These are phyloP conservation scores for Drosophila watanabei DNA, from an alignment of 1,140 invertebrate species.

Conservation along the genomic window DNA sequence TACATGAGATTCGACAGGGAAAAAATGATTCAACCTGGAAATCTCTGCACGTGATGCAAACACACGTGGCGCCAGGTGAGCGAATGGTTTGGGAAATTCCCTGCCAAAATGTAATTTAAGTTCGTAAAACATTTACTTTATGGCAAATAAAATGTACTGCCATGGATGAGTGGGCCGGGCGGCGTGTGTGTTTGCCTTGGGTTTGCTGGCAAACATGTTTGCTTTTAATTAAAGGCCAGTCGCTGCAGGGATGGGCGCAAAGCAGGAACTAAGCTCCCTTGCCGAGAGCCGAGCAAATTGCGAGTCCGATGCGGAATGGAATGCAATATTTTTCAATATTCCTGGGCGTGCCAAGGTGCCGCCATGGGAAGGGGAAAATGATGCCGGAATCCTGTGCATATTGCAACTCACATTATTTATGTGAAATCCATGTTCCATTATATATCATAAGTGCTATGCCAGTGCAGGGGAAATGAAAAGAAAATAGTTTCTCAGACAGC, in stretches of 20 bases:
- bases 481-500: conserved; percentile 71
- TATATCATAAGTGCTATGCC: conserved; percentile 56
- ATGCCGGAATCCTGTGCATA: conserved; percentile 12
- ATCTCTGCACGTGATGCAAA: conserved; percentile 37
- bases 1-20: conserved; percentile 32
- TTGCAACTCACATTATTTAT: conserved; percentile 42
- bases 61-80: conserved; percentile 19
- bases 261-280: conserved; percentile 25
- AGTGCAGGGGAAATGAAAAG: conserved; percentile 65
- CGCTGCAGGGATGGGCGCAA: neutral
- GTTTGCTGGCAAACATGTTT: conserved; percentile 73
- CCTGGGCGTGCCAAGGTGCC: neutral
- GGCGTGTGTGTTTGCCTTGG: conserved; percentile 42
- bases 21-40: conserved; percentile 36
- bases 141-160: conserved; percentile 52
- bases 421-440: conserved; percentile 48
- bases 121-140: conserved; percentile 53
- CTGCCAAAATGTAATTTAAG: conserved; percentile 49
- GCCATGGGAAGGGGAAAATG: neutral
- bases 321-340: conserved; percentile 43
- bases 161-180: neutral
- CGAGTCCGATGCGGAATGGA: conserved; percentile 34
- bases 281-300: conserved; percentile 20
- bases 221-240: conserved; percentile 73
- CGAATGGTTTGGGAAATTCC: conserved; percentile 6